Evolutionary conservation across 2,888 invertebrate genomes (phyloP).

Genomic region (Leistus spinibarbis): DNA sequence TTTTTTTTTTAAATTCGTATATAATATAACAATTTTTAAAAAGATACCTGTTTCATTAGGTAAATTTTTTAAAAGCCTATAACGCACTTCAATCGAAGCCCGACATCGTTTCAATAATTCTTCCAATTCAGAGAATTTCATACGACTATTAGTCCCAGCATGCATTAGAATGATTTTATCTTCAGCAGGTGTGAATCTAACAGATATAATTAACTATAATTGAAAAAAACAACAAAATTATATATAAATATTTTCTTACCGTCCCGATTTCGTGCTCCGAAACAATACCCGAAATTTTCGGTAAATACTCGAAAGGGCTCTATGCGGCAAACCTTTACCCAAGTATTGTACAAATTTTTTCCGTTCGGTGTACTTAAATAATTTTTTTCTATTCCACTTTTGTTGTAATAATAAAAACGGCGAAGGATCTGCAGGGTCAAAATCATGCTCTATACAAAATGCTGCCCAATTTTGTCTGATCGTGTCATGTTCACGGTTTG

Average conservation of each 20-base stretch:
- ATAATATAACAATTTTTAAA: too few species aligned
- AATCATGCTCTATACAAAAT: conserved; percentile 10
- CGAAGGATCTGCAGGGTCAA: not conserved
- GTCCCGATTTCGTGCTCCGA: conserved; percentile 1
- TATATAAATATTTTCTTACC: conserved; percentile 10
- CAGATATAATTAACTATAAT: not conserved
- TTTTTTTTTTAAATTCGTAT: too few species aligned
- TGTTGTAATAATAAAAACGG: conserved; percentile 7
- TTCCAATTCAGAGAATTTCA: conserved; percentile 8
- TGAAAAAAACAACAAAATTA: not conserved
- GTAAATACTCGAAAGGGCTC: conserved; percentile 21
- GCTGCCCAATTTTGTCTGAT: conserved; percentile 6
- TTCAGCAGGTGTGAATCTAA: conserved; percentile 17
- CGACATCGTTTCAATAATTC: conserved; percentile 9
- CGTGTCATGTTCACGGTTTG: not conserved
- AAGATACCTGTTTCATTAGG: not conserved
- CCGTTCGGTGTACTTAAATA: conserved; percentile 11
- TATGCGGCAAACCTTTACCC: conserved; percentile 18
- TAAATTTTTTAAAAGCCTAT: not conserved
- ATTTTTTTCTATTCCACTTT: not conserved
- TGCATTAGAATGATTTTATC: conserved; percentile 24
- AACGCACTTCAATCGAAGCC: not conserved
- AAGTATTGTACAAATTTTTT: conserved; percentile 27
- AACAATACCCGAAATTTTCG: conserved; percentile 9
- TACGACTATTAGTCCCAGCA: not conserved